Conservation (phyloP, 2,113 vertebrate genomes). For the Cricetomys ansorgei region DNA sequence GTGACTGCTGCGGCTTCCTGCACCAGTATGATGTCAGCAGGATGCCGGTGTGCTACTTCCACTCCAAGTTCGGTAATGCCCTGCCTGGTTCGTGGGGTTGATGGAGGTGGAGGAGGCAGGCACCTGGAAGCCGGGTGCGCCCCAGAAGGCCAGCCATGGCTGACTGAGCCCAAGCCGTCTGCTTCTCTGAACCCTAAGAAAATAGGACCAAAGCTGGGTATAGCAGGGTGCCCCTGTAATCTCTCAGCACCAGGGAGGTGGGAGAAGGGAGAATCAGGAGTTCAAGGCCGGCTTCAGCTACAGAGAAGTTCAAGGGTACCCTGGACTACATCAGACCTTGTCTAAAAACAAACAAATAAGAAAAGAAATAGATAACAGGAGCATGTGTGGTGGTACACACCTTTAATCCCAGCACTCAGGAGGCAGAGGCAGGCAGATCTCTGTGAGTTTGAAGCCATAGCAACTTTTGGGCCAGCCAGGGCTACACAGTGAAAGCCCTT, state of each 20-base stretch:
- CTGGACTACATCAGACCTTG: neutral
- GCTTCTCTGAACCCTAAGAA: neutral
- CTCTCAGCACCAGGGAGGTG: neutral
- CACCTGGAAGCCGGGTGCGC: neutral
- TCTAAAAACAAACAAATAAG: neutral
- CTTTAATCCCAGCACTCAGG: neutral
- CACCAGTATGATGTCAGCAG: constrained; percentile 12
- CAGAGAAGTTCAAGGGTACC: neutral
- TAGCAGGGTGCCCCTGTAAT: rapidly evolving
- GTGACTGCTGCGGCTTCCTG: constrained; percentile 63
- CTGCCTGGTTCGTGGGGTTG: neutral
- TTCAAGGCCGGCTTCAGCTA: neutral
- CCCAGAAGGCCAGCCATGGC: neutral
- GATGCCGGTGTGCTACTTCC: constrained; percentile 79
- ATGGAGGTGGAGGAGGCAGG: neutral
- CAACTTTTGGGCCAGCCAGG: neutral
- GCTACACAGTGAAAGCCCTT: neutral
- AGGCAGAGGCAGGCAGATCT: neutral
- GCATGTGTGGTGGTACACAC: neutral
- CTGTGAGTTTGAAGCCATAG: neutral
- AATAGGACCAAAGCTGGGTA: neutral
- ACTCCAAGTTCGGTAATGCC: constrained; percentile 67
- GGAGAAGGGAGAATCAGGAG: neutral
- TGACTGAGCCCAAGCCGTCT: neutral
- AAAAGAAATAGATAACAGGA: neutral